phyloP scores from a whole-genome alignment of 1,140 invertebrate species.

The Tribolium castaneum region DNA sequence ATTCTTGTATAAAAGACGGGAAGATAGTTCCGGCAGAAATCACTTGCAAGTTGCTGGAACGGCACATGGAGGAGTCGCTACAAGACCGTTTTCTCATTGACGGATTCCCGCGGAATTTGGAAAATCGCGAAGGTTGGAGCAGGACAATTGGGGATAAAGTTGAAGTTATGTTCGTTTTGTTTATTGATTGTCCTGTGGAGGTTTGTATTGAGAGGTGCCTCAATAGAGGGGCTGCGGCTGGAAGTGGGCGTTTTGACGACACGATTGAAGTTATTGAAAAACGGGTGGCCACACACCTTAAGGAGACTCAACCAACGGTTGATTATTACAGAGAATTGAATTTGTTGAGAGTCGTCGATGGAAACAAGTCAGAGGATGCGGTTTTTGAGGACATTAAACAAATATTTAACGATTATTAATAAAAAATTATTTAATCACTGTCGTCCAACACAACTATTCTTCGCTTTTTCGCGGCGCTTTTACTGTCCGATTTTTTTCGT shows the following conservation, averaged over 20 bases:
- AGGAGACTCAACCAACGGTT: constrained; percentile 92
- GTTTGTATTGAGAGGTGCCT: constrained; percentile 86
- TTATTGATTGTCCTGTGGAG: constrained; percentile 89
- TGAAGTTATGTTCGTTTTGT: constrained; percentile 87
- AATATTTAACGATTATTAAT: constrained; percentile 2
- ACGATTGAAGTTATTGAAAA: constrained; percentile 90
- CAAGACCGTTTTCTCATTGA: constrained; percentile 92
- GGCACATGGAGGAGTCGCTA: constrained; percentile 78
- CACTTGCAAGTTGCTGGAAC: constrained; percentile 90
- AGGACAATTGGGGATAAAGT: constrained; percentile 85
- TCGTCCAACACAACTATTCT: constrained; percentile 49
- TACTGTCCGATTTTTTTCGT: constrained; percentile 43
- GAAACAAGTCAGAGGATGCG: constrained; percentile 72
- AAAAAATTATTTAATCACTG: constrained; percentile 46
- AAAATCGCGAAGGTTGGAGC: constrained; percentile 96
- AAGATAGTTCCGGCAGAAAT: constrained; percentile 97
- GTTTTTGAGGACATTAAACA: constrained; percentile 69
- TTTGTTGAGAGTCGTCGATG: constrained; percentile 82
- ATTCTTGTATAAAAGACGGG: constrained; percentile 89
- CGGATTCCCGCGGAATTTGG: constrained; percentile 95
- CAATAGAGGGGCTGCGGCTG: constrained; percentile 78
- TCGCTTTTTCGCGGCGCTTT: constrained; percentile 46
- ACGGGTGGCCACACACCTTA: constrained; percentile 88
- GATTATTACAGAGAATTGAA: constrained; percentile 79
- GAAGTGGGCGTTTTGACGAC: constrained; percentile 94